These are phyloP conservation scores for Cerastis rubricosa DNA, from an alignment of 2,888 invertebrate genomes.

Conservation along the genomic window DNA sequence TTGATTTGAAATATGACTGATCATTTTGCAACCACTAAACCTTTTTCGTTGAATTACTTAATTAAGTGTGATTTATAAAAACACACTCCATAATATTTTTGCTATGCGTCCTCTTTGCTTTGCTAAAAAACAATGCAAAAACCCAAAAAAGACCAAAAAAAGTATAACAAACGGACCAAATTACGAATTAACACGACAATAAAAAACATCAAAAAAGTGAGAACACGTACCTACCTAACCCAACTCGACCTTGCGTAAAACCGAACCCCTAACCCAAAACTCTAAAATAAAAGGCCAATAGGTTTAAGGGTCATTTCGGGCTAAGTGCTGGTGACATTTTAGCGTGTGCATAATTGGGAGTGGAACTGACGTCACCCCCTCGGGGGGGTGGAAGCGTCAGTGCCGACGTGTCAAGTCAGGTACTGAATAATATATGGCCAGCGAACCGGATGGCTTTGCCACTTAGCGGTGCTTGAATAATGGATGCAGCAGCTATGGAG, in stretches of 20 bases:
- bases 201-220: slow-evolving; percentile 46
- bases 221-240: slow-evolving; percentile 4
- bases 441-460: slow-evolving; percentile 87
- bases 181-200: slow-evolving; percentile 57
- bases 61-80: not conserved
- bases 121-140: not conserved
- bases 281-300: slow-evolving; percentile 88
- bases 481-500: slow-evolving; percentile 79
- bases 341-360: slow-evolving; percentile 88
- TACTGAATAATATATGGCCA: slow-evolving; percentile 87
- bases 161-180: slow-evolving; percentile 22
- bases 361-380: slow-evolving; percentile 82
- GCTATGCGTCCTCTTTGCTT: not conserved
- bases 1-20: not conserved
- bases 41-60: not conserved
- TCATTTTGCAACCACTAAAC: not conserved
- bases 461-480: slow-evolving; percentile 88
- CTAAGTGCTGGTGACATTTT: slow-evolving; percentile 88
- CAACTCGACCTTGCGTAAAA: slow-evolving; percentile 66
- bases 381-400: slow-evolving; percentile 71
- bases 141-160: slow-evolving; percentile 1
- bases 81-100: not conserved
- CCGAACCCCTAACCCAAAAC: slow-evolving; percentile 79
- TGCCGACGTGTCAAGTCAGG: slow-evolving; percentile 89
- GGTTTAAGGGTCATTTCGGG: slow-evolving; percentile 88